These are phyloP conservation scores for Eumerus sabulonum DNA, from an alignment of 2,888 invertebrate genomes.

Conservation along the genomic window DNA sequence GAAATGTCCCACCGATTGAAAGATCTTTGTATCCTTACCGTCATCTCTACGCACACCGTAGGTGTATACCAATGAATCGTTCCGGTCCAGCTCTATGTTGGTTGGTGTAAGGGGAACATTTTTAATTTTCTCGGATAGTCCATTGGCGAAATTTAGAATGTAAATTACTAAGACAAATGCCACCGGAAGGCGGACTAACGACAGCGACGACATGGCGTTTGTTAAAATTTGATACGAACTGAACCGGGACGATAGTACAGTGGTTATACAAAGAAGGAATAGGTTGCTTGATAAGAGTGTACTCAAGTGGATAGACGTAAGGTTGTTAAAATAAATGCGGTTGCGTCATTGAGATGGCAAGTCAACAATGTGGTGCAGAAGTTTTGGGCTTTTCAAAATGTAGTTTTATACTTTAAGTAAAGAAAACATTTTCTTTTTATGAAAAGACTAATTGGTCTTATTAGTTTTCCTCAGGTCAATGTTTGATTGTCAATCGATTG, in stretches of 20 bases:
- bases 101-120: conserved; percentile 6
- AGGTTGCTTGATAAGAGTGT: conserved; percentile 14
- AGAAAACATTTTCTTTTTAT: no score
- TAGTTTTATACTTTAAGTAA: no score
- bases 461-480: no score
- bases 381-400: not conserved
- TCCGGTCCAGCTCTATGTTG: not conserved
- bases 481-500: not conserved
- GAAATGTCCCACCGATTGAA: conserved; percentile 28
- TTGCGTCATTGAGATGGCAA: not conserved
- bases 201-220: conserved; percentile 25
- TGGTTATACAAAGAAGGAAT: not conserved
- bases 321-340: not conserved
- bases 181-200: not conserved
- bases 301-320: conserved; percentile 4
- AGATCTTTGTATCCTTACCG: conserved; percentile 26
- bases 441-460: no score
- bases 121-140: not conserved
- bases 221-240: conserved; percentile 7
- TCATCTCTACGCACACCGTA: conserved; percentile 32
- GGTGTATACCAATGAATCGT: conserved; percentile 19
- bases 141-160: not conserved
- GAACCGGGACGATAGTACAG: not conserved
- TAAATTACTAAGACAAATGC: not conserved
- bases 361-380: not conserved